Evolutionary conservation across 2,888 invertebrate species (phyloP), one percentile per base, ranked within the genome.

Genomic region (Apomyelois bistriatella): DNA sequence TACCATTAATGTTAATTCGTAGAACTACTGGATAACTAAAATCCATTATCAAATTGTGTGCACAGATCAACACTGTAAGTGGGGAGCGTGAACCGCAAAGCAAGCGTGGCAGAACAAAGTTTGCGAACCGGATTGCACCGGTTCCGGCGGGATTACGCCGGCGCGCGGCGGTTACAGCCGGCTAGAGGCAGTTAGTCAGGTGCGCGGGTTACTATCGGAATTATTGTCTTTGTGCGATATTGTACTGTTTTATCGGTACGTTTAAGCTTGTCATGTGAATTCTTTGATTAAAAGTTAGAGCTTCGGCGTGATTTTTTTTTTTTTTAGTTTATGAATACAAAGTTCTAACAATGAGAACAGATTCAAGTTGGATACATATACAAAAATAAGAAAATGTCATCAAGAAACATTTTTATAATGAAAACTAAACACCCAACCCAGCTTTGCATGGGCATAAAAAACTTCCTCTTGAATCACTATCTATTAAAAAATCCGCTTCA

Each of bases 51-150:
- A 67, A 73, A 71, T 73, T 74, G 69, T 72, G 74, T 72, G 68
- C 65, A 54, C 64, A 65, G 58, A 65, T 52, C 32, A 53, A 64
- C 65, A 62, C 61, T 67, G 72, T 71, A 64, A 74, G 76, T 71
- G 76, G 79, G 75, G 72, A 74, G 73, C 77, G 75, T 68, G 71
- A 72, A 74, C 82, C 82, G 74, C 82, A 82, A 78, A 80, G 80
- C 80, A 79, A 79, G 73, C 81, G 72, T 74, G 77, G 77, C 76
- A 74, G 76, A 70, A 74, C 79, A 81, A 85, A 85, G 75, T 85
- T 85, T 79, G 79, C 73, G 74, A 77, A 77, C 78, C 77, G 81
- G 82, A 79, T 83, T 76, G 77, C 71, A 62, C 74, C 73, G 79
- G 79, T 74, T 73, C 66, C 65, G 66, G 66, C 60, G 65, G 76